Evolutionary conservation across 2,888 invertebrate genomes (phyloP), one percentile per base, ranked within the genome.

Genomic region (Neoitamus cyanurus): DNA sequence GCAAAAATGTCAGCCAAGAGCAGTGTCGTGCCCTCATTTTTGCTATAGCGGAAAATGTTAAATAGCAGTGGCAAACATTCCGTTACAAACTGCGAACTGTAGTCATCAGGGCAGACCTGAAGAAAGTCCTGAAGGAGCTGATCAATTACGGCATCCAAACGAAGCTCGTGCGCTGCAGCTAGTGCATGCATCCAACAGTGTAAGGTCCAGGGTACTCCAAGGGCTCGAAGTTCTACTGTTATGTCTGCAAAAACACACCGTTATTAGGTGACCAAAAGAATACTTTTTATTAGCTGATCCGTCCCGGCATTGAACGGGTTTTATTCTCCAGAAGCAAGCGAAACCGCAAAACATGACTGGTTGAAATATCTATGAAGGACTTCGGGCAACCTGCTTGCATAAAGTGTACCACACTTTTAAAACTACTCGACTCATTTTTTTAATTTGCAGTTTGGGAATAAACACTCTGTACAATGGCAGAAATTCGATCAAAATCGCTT

Each of bases 121-220:
- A 97, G 92, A 89, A 97, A 97, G 90, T 97, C 97, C 91, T 97
- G 97, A 78, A 98, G 90, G 36, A 98, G 92, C 90, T 97, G 97
- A 90, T 97, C 97, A 69, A 97, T 96, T 42, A 97, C 95, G 84
- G 95, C 95, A 88, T 97, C 97, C 84, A 97, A 92, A 70, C 96
- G 93, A 85, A 96, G 94, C 86, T 97, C 97, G 83, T 97, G 96
- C 0, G 97, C 97, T 0, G 96, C 96, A 0, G 96, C 95, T 37
- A 98, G 91, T 0, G 97, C 97, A 89, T 96, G 94, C 93, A 97
- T 97, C 98, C 98, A 98, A 87, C 97, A 97, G 90, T 98, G 97
- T 30, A 97, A 91, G 0, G 97, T 97, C 98, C 98, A 98, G 2
- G 96, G 95, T 11, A 98, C 95, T 34, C 97, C 97, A 80, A 97